phyloP scores from a whole-genome alignment of 1,140 invertebrate genomes.

The Ridgeia piscesae region DNA sequence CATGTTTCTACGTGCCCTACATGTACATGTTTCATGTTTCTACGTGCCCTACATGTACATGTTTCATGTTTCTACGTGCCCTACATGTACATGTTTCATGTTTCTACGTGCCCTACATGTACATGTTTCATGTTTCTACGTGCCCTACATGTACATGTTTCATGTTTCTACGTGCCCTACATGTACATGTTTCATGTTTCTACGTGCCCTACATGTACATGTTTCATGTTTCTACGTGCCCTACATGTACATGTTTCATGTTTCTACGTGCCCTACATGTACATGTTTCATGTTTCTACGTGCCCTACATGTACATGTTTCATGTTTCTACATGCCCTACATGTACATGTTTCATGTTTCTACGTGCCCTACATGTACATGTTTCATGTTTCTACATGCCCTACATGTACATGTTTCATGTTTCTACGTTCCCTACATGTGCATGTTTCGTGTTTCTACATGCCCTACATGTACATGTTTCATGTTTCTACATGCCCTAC shows the following conservation, averaged over 20 bases:
- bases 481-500: too few relatives aligned
- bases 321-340: constrained; percentile 50
- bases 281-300: too few relatives aligned
- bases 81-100: constrained; percentile 51
- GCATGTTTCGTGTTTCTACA: too few relatives aligned
- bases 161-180: not conserved
- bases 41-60: not conserved
- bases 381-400: too few relatives aligned
- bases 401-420: constrained; percentile 51
- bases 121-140: constrained; percentile 45
- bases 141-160: not conserved
- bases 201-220: constrained; percentile 90
- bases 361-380: too few relatives aligned
- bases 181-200: constrained; percentile 60
- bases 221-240: not conserved
- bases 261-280: too few relatives aligned
- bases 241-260: too few relatives aligned
- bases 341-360: too few relatives aligned
- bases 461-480: constrained; percentile 80
- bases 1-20: too few relatives aligned
- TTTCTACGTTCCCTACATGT: constrained; percentile 94
- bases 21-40: too few relatives aligned
- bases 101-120: constrained; percentile 94
- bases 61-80: not conserved
- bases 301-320: constrained; percentile 15